Percentiles rank a stretch among this genome's conserved stretches.
Conservation (phyloP, 1,140 invertebrate genomes). For the Lordiphosa mommai region DNA sequence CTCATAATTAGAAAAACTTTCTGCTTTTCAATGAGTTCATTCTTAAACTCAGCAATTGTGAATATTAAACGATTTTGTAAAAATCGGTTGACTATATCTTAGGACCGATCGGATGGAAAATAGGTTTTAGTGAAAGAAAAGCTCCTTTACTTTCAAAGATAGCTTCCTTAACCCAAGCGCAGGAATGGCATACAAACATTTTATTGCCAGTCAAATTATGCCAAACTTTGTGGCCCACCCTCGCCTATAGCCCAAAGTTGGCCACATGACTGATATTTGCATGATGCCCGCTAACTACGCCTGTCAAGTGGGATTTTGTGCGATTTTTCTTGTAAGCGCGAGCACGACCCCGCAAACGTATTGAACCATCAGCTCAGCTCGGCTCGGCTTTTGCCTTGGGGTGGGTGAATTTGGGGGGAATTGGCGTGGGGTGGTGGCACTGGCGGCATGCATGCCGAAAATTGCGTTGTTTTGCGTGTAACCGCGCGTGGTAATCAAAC, state of each 20-base stretch:
- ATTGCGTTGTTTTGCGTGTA: conserved; percentile 79
- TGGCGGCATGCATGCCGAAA: conserved; percentile 75
- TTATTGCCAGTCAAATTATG: not conserved
- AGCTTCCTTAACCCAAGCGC: no score
- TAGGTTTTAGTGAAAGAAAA: no score
- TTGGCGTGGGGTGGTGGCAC: conserved; percentile 12
- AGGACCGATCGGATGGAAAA: no score
- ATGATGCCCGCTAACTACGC: conserved; percentile 77
- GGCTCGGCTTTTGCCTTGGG: conserved; percentile 2
- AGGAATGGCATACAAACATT: no score
- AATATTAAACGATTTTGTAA: no score
- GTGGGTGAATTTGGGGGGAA: conserved; percentile 2
- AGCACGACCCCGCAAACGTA: conserved; percentile 48
- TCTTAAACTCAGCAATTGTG: no score
- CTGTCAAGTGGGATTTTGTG: conserved; percentile 79
- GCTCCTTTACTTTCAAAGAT: no score
- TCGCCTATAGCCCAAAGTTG: conserved; percentile 22
- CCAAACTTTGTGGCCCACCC: conserved; percentile 18
- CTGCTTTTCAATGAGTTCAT: no score
- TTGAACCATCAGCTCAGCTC: conserved; percentile 28
- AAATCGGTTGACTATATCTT: no score
- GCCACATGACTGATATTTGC: conserved; percentile 74
- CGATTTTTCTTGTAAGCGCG: conserved; percentile 75
- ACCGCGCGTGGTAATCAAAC: conserved; percentile 79
- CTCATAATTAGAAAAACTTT: no score